Base-by-base conservation (phyloP, 2,113 vertebrate genomes). In the Neodon shergylaensis region DNA sequence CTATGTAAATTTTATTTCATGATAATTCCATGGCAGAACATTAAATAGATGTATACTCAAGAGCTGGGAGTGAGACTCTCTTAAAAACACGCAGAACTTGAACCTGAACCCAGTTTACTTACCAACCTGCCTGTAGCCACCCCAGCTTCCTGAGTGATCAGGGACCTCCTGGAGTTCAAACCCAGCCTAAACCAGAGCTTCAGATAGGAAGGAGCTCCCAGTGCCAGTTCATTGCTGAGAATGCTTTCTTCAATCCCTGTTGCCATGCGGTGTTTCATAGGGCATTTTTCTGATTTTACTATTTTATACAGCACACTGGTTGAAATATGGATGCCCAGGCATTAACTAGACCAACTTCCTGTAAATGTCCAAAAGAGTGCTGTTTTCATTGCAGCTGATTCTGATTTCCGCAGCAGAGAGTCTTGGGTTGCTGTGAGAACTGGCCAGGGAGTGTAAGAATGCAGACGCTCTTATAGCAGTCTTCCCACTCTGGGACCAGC, bases 391-490 rank as follows among this genome's bases (percentile, higher is more conserved):
- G 86, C 49, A 83, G 14, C 39, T 88, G 49, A 49, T 91, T 91
- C 66, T 93, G 22, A 90, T 61, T 90, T 63, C 81, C 7, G 47
- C 49, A 58, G 33, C 77, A 44, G 14, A 86, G 36, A 63, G 22
- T 88, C 70, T 88, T 22, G 68, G 72, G 17, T 91, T 82, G 58
- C 58, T 91, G 19, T 88, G 49, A 94, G 66, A 86, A 85, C 52
- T 87, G 92, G 19, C 28, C n/a, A 81, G 24, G 14, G 14, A 54
- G 19, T 91, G 17, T 79, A 49, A 61, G 7, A 82, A 66, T 49
- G 17, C 36, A 42, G 68, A 88, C 76, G 74, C 13, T 84, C 79
- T 81, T 82, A 26, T 16, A 39, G 24, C 22, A 58, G 22, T 12
- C 79, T 24, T 16, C 33, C 21, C 54, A 39, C 36, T 22, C 4